Evolutionary conservation across 2,113 vertebrate species (phyloP).

Genomic region (Alces alces): DNA sequence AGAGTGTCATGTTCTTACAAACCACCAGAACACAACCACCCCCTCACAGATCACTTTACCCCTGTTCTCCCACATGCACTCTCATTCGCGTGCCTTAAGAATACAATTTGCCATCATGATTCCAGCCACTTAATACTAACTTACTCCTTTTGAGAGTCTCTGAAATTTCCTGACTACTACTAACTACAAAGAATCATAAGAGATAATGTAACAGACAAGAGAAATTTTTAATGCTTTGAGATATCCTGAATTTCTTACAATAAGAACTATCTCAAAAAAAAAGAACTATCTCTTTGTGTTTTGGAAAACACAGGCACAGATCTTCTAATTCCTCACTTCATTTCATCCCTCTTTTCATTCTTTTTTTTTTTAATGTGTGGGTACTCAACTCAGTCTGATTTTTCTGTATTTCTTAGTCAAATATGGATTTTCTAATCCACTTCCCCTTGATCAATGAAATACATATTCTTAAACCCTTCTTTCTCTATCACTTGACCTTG

Average conservation of each 20-base stretch:
- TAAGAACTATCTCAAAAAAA: not conserved
- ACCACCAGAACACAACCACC: not conserved
- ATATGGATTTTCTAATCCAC: not conserved
- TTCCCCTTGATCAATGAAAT: not conserved
- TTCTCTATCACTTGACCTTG: not conserved
- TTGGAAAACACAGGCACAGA: not conserved
- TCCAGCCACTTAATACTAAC: not conserved
- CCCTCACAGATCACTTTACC: not conserved
- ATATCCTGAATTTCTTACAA: not conserved
- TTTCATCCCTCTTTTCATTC: not conserved
- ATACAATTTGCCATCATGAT: not conserved
- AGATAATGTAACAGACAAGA: not conserved
- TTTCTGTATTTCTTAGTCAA: not conserved
- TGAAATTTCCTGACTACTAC: not conserved
- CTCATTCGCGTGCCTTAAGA: not conserved
- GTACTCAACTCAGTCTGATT: not conserved
- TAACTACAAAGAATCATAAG: not conserved
- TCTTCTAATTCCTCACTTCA: not conserved
- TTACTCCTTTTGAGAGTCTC: not conserved
- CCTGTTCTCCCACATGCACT: not conserved
- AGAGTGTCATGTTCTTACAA: not conserved
- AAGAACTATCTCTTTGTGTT: not conserved
- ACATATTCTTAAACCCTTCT: not conserved
- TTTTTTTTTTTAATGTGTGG: not conserved
- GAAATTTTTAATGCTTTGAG: not conserved